Evolutionary conservation across 2,888 invertebrate genomes (phyloP), one percentile per base, ranked within the genome.

Genomic region (Abrostola triplasia): DNA sequence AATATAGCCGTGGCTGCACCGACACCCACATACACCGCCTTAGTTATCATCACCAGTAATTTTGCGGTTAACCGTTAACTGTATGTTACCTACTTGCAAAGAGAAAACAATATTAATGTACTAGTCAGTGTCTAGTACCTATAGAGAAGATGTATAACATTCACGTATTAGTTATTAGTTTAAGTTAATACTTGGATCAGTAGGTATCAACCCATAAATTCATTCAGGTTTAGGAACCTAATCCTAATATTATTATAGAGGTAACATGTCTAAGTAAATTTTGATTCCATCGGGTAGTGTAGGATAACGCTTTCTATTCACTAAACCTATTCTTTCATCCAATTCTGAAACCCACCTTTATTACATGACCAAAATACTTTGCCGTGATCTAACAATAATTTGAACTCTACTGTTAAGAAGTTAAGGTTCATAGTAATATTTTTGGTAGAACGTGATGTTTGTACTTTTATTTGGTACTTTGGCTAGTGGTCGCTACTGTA

Each of bases 241-340:
- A 24, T 24, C 24, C 24, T 24, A 24, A 24, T 24, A 24, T 24
- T 24, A 24, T 24, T 24, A 24, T 24, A 24, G 40, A 8, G 13
- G 36, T 57, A 10, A 11, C 36, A 11, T 24, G 7, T 53, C 49
- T 12, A 49, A 36, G 12, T 47, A 36, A 64, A 58, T 64, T 60
- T 37, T 51, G 41, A 48, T 57, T 52, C 61, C 64, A 57, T 70
- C 42, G 48, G 54, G 59, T 57, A 59, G 48, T 50, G 50, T 37
- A n/a, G 42, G 36, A 70, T 66, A 60, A 64, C 24, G 49, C 53
- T 64, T 47, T 66, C 76, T 72, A 72, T 80, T 80, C 78, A 82
- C 67, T 69, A 53, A 73, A 64, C 56, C 59, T 56, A 71, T 79
- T 73, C 73, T 42, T 73, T 75, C 73, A 73, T 70, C 70, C 65